Percentiles rank a stretch among this genome's conserved stretches.
These are phyloP conservation scores for Macaca nemestrina DNA, from an alignment of 2,113 vertebrate genomes.

Conservation along the genomic window DNA sequence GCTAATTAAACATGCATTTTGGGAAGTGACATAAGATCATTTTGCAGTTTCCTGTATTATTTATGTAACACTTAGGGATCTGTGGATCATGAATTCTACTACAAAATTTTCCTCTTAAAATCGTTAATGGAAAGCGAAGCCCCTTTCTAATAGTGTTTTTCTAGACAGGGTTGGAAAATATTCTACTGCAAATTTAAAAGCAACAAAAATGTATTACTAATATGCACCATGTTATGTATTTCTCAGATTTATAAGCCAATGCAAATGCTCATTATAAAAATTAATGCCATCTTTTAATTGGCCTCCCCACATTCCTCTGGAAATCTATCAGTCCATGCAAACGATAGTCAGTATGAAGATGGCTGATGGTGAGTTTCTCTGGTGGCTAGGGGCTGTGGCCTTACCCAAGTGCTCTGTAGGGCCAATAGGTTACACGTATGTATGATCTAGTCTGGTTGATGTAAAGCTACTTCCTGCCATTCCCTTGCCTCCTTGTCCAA, in stretches of 20 bases:
- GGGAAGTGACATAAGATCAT: slow-evolving; percentile 64
- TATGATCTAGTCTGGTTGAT: neutral
- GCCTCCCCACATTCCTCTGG: neutral
- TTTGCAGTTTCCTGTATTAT: slow-evolving; percentile 69
- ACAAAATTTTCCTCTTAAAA: slow-evolving; percentile 65
- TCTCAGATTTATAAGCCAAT: slow-evolving; percentile 26
- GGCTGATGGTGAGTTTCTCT: neutral
- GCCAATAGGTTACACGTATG: accelerated
- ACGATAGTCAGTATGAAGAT: neutral
- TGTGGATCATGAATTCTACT: slow-evolving; percentile 62
- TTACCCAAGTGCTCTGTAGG: neutral
- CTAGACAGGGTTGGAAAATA: slow-evolving; percentile 35
- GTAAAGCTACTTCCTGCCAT: neutral
- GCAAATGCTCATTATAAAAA: slow-evolving; percentile 4
- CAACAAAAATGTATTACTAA: slow-evolving; percentile 46
- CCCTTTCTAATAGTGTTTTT: slow-evolving; percentile 23
- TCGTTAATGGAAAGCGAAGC: slow-evolving; percentile 66
- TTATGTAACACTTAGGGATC: slow-evolving; percentile 68
- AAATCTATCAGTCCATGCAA: neutral
- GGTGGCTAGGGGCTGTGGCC: neutral
- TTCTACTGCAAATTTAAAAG: neutral
- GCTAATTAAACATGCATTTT: slow-evolving; percentile 66
- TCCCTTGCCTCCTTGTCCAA: neutral
- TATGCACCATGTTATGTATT: neutral
- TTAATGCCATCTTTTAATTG: slow-evolving; percentile 21